Conservation (phyloP, 2,888 invertebrate species). For the Kuschelorhynchus macadamiae region DNA sequence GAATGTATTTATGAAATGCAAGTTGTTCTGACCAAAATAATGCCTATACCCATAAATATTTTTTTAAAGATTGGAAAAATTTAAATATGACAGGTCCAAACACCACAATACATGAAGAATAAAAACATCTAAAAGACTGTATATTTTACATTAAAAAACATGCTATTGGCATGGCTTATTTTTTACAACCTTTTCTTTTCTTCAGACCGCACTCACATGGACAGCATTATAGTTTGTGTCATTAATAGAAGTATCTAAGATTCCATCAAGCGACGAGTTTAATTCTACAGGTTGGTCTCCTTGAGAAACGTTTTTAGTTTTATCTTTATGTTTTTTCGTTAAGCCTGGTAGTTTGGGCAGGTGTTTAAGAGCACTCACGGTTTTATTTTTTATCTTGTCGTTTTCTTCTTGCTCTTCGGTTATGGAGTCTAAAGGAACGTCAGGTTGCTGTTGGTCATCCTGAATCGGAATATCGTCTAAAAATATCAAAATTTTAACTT, state of each 20-base stretch:
- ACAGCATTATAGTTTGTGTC: conserved; percentile 44
- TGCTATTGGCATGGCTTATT: conserved; percentile 5
- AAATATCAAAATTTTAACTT: conserved; percentile 57
- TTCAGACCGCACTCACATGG: conserved; percentile 50
- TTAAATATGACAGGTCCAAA: conserved; percentile 8
- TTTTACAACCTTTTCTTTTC: conserved; percentile 7
- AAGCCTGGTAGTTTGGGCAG: conserved; percentile 73
- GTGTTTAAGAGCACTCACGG: conserved; percentile 72
- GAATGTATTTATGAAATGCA: no score
- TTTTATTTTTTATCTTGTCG: conserved; percentile 64
- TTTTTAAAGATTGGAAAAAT: not conserved
- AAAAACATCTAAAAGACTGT: conserved; percentile 2
- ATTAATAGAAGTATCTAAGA: conserved; percentile 54
- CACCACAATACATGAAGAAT: conserved; percentile 18
- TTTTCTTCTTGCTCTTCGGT: conserved; percentile 77
- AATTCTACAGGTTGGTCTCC: conserved; percentile 56
- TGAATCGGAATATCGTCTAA: conserved; percentile 93
- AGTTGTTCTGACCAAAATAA: no score
- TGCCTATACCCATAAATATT: no score
- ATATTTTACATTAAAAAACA: conserved; percentile 21
- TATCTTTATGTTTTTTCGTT: conserved; percentile 47
- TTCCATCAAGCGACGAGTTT: conserved; percentile 43
- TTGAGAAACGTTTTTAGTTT: conserved; percentile 55
- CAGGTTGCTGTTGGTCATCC: conserved; percentile 75
- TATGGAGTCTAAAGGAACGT: conserved; percentile 77